Evolutionary conservation across 2,888 invertebrate genomes (phyloP).

Genomic region (Cephus sareptanus): DNA sequence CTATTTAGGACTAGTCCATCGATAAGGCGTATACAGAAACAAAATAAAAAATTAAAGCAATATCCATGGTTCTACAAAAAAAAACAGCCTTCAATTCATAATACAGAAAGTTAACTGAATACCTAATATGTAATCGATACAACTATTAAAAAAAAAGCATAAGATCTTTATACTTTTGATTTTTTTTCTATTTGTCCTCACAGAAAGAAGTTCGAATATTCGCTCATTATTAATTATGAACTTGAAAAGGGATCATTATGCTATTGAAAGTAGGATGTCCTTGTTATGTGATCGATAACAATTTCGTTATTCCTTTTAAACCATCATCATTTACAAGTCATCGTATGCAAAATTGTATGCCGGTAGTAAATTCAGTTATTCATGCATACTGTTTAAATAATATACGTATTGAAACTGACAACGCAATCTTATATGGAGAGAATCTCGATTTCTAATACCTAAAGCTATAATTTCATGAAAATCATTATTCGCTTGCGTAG

Average conservation of each 20-base stretch:
- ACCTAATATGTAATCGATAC: background rate
- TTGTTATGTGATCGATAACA: background rate
- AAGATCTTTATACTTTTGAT: background rate
- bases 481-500: background rate
- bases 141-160: background rate
- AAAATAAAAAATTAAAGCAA: slow-evolving; percentile 34
- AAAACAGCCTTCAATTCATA: background rate
- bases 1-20: slow-evolving; percentile 47
- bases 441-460: background rate
- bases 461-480: background rate
- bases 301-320: background rate
- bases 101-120: background rate
- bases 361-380: background rate
- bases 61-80: slow-evolving; percentile 5
- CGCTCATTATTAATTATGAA: background rate
- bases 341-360: background rate
- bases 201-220: background rate
- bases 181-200: background rate
- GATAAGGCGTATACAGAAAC: slow-evolving; percentile 27
- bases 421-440: background rate
- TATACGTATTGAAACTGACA: background rate
- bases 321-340: background rate
- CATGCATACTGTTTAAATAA: background rate
- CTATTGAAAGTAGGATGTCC: slow-evolving; percentile 1
- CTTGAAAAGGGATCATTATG: background rate